Base-by-base conservation (phyloP, 2,797 vertebrate species). In the Menidia menidia region DNA sequence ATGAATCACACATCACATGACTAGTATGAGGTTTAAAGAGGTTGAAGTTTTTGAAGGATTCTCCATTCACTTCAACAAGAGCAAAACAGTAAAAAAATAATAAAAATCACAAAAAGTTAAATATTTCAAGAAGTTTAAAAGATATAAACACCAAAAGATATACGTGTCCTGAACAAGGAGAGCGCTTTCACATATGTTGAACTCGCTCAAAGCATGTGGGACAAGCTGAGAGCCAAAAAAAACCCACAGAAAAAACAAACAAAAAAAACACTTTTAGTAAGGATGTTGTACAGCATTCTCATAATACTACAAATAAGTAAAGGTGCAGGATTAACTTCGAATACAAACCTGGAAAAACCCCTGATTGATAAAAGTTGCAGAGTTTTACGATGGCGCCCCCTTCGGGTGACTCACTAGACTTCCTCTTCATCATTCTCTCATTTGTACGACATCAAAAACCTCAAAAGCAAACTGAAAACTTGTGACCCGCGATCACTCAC, bases 341-440 rank as follows among this genome's bases (percentile, higher is more conserved):
- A 43, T 56, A 77, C 62, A 15, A 60, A 25, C 25, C 6, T 39
- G 3, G 25, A 31, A 57, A 14, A 16, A 57, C 25, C 39, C 25
- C 25, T 25, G 25, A 25, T 25, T 7, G 42, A 8, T n/a, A 39
- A 39, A 39, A 19, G 41, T 13, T 60, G 4, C 25, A 47, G 66
- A 16, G 18, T 54, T 47, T 32, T 3, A 44, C 47, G 42, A 39
- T 70, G 71, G 73, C 55, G 74, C 80, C 83, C 70, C 68, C 85
- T 4, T 64, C 65, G 62, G 85, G 75, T 32, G 12, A 43, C 0
- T 33, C 44, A 47, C 43, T 18, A 19, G 58, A 78, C 44, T 71
- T 30, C 71, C 66, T 10, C 16, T 10, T 52, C 39, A 2, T 47
- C 62, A n/a, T 60, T n/a, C 15, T 7, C 6, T 39, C 35, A 39